phyloP scores from a whole-genome alignment of 2,888 invertebrate genomes.

The Netelia melanura region DNA sequence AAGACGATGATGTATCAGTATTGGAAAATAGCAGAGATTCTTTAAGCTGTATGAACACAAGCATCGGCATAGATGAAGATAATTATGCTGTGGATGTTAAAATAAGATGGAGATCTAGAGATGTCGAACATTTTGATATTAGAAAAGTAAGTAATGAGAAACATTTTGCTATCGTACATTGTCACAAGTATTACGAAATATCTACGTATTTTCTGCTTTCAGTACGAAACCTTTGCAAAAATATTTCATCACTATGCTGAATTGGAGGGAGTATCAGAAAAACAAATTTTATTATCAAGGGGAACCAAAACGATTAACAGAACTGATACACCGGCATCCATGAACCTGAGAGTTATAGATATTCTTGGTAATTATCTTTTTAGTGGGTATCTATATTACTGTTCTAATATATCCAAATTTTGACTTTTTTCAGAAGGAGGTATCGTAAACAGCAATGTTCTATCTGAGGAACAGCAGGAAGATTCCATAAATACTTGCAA shows the following conservation, averaged over 20 bases:
- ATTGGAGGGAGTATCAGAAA: conserved; percentile 56
- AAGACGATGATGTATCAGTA: background rate
- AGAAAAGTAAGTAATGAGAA: conserved; percentile 46
- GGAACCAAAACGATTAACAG: conserved; percentile 39
- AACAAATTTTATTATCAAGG: conserved; percentile 57
- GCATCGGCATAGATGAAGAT: conserved; percentile 30
- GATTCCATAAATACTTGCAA: conserved; percentile 54
- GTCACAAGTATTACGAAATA: background rate
- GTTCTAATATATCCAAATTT: no score
- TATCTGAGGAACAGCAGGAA: conserved; percentile 11
- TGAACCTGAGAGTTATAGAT: conserved; percentile 64
- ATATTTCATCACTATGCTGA: conserved; percentile 65
- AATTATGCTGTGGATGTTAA: conserved; percentile 64
- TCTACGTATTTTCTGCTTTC: conserved; percentile 8
- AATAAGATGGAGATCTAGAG: conserved; percentile 64
- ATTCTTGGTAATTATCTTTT: conserved; percentile 60
- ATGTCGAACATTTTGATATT: conserved; percentile 49
- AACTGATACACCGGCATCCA: conserved; percentile 66
- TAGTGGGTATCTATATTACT: no score
- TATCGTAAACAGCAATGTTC: conserved; percentile 26
- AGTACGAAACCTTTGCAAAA: conserved; percentile 66
- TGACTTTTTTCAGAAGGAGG: conserved; percentile 57
- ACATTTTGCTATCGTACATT: background rate
- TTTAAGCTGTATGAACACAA: background rate
- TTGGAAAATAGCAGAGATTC: background rate